phyloP scores from a whole-genome alignment of 2,113 vertebrate genomes.

The Hepsetus odoe region DNA sequence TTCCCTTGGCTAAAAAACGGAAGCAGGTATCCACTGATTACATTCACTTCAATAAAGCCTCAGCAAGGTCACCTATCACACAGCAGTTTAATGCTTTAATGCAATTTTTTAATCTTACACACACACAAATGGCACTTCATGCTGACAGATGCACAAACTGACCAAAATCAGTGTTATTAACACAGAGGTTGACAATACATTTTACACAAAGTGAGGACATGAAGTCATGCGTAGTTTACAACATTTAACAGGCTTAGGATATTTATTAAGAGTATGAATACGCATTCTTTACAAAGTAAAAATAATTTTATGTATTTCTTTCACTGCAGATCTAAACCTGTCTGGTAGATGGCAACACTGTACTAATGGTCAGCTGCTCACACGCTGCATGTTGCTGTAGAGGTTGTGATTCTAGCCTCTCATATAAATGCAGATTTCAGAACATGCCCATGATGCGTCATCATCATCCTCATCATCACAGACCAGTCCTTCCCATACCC shows the following conservation, averaged over 20 bases:
- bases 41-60: not conserved
- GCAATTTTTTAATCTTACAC: not conserved
- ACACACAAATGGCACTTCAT: slow-evolving; percentile 16
- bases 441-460: too few relatives aligned
- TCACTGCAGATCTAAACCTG: too few relatives aligned
- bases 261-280: too few relatives aligned
- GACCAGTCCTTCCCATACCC: not conserved
- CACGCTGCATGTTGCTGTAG: too few relatives aligned
- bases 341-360: too few relatives aligned
- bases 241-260: too few relatives aligned
- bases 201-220: not conserved
- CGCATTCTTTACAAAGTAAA: too few relatives aligned
- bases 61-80: not conserved
- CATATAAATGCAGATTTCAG: too few relatives aligned
- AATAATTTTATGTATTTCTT: too few relatives aligned
- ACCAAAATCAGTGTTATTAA: slow-evolving; percentile 26
- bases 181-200: not conserved
- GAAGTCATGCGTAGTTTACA: not conserved
- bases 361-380: too few relatives aligned
- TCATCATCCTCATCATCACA: not conserved
- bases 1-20: not conserved
- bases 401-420: too few relatives aligned
- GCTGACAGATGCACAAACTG: slow-evolving; percentile 30
- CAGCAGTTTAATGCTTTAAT: not conserved
- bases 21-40: not conserved